Conservation (phyloP, 2,113 vertebrate genomes). For the Agelaius phoeniceus region DNA sequence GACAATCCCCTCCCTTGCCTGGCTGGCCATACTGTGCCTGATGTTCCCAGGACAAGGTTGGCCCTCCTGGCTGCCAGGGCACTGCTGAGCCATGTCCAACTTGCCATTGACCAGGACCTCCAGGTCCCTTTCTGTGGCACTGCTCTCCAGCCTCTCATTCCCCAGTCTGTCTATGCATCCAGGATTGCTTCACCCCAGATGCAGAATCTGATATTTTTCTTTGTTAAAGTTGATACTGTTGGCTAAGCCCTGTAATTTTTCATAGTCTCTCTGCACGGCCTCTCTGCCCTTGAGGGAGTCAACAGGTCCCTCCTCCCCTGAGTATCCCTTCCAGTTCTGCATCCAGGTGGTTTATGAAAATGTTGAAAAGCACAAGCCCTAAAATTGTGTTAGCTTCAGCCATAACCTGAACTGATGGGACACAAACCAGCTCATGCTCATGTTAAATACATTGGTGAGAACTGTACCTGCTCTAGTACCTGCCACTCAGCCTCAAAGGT, state of each 20-base stretch:
- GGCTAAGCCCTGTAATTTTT: not conserved
- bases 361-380: not conserved
- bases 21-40: fast-evolving
- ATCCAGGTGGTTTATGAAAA: not conserved
- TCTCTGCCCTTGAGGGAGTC: not conserved
- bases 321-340: not conserved
- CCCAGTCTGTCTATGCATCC: too few relatives aligned
- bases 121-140: fast-evolving
- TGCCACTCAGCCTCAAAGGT: not conserved
- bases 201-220: fast-evolving
- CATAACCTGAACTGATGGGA: not conserved
- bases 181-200: not conserved
- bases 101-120: fast-evolving
- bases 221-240: not conserved
- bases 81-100: fast-evolving
- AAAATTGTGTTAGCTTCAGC: not conserved
- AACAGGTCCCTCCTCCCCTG: not conserved
- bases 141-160: not conserved
- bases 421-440: not conserved
- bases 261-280: not conserved
- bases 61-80: not conserved
- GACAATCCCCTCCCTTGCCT: not conserved
- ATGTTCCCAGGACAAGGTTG: fast-evolving
- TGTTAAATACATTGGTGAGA: not conserved
- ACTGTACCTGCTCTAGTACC: not conserved